Base-by-base conservation (phyloP, 2,113 vertebrate species). In the Mandrillus leucophaeus region DNA sequence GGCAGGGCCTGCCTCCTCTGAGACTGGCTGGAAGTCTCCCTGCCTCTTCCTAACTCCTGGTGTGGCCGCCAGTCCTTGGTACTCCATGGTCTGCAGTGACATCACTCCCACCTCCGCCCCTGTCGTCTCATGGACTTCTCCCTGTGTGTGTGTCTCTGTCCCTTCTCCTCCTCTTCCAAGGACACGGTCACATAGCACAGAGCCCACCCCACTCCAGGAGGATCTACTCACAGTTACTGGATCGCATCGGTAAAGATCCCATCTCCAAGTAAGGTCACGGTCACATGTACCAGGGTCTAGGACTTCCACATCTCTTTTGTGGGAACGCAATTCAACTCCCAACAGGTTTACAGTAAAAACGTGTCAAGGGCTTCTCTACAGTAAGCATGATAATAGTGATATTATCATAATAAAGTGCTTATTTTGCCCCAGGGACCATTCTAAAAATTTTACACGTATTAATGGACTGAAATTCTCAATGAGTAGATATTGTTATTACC, bases 1-100 rank as follows among this genome's bases (percentile, higher is more conserved):
- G 1, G 52, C 14, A 8, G 40, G 23, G 23, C 18, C 25, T 2
- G 4, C 7, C 59, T 20, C 55, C 52, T 48, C 35, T 16, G 79
- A 45, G 73, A 35, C 38, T 6, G 35, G 23, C 23, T 1, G 2
- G 23, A 43, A 23, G 25, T 35, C 35, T 13, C 64, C 43, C 35
- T 6, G 4, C 17, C 14, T 45, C 68, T 4, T 43, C 12, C 30
- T 4, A 25, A 43, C 8, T 14, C 23, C 86, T 50, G 22, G 35
- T 0, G 57, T 52, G 68, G 20, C 18, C 3, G 0, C n/a, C 12
- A 14, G 12, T 18, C 27, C 40, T 17, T 5, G 35, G 27, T 0
- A 3, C 20, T 57, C 45, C 17, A 9, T 10, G 68, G 13, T 66
- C 32, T 13, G 3, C 9, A 11, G 30, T 11, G 2, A 9, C 32